Conservation (phyloP, 2,888 invertebrate genomes). For the Embidobia sp. region DNA sequence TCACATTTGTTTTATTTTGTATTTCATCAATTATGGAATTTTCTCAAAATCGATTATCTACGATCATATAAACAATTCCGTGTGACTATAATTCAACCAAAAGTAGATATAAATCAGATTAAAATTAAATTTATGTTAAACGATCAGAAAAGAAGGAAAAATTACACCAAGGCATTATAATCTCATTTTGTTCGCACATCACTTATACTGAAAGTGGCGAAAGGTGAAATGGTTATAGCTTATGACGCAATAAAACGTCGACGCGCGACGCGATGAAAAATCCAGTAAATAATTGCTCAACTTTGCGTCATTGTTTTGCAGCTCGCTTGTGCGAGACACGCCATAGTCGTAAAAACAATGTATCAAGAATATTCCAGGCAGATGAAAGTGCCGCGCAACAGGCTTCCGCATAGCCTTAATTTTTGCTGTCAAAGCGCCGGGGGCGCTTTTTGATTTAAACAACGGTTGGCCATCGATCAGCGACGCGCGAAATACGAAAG, state of each 20-base stretch:
- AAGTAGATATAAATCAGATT: no score
- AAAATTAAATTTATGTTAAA: no score
- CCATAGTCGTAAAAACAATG: constrained; percentile 15
- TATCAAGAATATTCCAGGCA: constrained; percentile 22
- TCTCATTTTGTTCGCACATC: no score
- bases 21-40: no score
- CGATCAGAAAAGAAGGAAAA: no score
- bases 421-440: constrained; percentile 4
- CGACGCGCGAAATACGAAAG: constrained; percentile 4
- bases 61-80: no score
- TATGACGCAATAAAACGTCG: constrained; percentile 3
- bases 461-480: constrained; percentile 19
- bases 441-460: constrained; percentile 14
- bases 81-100: no score
- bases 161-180: no score
- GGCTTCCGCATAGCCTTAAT: constrained; percentile 25
- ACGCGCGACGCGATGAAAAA: constrained; percentile 4
- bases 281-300: constrained; percentile 27
- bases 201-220: neutral
- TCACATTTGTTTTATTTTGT: no score
- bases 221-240: constrained; percentile 1
- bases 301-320: constrained; percentile 22
- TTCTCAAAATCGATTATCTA: no score
- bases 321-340: neutral
- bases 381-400: constrained; percentile 25